A percentile compares a stretch with the other conserved stretches of the same genome.
Evolutionary conservation across 2,113 vertebrate species (phyloP).

Genomic region (Tragelaphus buxtoni): DNA sequence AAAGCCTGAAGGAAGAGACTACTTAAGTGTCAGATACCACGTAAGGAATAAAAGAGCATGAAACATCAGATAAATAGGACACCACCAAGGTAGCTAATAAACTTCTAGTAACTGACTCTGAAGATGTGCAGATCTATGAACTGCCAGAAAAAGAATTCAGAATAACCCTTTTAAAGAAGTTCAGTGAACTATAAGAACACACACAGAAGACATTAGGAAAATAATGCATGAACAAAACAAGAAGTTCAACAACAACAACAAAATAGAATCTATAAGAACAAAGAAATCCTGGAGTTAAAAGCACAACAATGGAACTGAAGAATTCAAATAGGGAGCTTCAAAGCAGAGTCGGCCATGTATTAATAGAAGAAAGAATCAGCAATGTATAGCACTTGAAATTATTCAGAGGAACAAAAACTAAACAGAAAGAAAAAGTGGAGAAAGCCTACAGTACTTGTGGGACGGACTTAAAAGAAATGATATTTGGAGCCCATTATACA

Average conservation of each 20-base stretch:
- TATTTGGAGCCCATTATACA: background rate
- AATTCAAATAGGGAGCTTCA: background rate
- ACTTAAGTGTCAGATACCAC: background rate
- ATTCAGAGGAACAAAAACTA: background rate
- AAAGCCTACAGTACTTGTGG: background rate
- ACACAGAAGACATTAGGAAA: background rate
- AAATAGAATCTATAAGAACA: background rate
- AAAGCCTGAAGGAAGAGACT: background rate
- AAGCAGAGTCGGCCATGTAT: background rate
- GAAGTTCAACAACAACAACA: background rate
- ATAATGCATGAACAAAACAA: background rate
- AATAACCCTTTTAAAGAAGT: background rate
- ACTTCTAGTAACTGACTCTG: background rate
- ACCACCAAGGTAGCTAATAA: background rate
- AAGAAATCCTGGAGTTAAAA: background rate
- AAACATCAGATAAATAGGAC: background rate
- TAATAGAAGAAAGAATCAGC: background rate
- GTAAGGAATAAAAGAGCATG: background rate
- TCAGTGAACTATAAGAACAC: background rate
- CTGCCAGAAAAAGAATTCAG: background rate
- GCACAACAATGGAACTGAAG: background rate
- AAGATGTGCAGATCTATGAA: background rate
- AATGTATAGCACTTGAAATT: background rate
- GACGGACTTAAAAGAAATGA: background rate
- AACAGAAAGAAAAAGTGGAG: background rate